Percentiles rank a stretch among this genome's conserved stretches.
phyloP scores from a whole-genome alignment of 2,113 vertebrate species.

The Sapajus apella region DNA sequence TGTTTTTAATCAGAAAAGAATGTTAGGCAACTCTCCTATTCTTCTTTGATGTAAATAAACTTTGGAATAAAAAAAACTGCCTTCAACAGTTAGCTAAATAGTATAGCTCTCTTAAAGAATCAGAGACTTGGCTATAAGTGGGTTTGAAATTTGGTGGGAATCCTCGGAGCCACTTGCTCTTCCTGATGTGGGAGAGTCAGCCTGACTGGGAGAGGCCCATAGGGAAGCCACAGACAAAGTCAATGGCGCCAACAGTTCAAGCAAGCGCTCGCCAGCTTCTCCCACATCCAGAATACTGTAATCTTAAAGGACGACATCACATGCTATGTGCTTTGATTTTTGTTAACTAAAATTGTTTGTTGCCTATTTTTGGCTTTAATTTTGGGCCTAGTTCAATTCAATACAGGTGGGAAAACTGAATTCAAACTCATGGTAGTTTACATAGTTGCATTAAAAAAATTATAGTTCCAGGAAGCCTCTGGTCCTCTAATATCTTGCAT shows the following conservation, averaged over 20 bases:
- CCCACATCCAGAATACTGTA: neutral
- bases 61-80: neutral
- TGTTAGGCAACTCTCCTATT: neutral
- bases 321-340: neutral
- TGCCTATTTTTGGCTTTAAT: neutral
- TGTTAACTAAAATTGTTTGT: neutral
- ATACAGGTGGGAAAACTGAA: neutral
- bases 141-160: neutral
- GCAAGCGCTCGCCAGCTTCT: neutral
- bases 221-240: neutral
- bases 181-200: neutral
- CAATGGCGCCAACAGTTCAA: neutral
- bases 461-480: neutral
- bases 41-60: neutral
- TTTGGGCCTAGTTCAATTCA: neutral
- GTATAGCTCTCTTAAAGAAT: neutral
- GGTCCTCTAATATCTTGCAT: neutral
- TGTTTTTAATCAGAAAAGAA: constrained; percentile 26
- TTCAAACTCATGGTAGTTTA: neutral
- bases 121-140: neutral
- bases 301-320: neutral
- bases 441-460: neutral
- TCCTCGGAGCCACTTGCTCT: neutral
- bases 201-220: neutral
- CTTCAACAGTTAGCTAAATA: neutral